Conservation (phyloP, 2,888 invertebrate species). For the Cistogaster globosa region DNA sequence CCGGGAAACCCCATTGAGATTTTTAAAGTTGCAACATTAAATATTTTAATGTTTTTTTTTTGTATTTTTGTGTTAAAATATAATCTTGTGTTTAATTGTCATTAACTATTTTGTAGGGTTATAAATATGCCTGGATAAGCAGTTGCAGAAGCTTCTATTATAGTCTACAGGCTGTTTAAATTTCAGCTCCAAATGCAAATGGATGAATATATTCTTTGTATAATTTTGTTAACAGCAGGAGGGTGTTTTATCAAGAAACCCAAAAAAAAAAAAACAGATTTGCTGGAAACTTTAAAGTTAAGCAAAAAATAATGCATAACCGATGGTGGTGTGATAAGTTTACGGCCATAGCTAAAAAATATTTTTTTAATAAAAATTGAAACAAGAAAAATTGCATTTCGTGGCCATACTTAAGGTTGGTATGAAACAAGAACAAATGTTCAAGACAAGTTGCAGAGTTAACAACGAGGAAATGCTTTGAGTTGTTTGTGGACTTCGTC, state of each 20-base stretch:
- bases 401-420: no score
- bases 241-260: slow-evolving; percentile 29
- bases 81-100: slow-evolving; percentile 68
- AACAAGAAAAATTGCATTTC: no score
- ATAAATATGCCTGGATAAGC: slow-evolving; percentile 50
- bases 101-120: slow-evolving; percentile 60
- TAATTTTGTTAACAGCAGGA: slow-evolving; percentile 58
- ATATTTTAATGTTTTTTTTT: slow-evolving; percentile 27
- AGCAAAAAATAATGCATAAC: neutral
- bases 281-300: slow-evolving; percentile 22
- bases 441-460: no score
- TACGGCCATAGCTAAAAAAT: neutral
- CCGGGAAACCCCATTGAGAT: slow-evolving; percentile 38
- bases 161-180: slow-evolving; percentile 10
- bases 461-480: no score
- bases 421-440: no score
- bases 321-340: slow-evolving; percentile 15
- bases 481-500: no score
- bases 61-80: slow-evolving; percentile 61
- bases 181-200: slow-evolving; percentile 32
- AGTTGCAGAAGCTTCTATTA: slow-evolving; percentile 49
- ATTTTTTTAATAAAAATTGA: no score
- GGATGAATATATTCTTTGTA: slow-evolving; percentile 28
- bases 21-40: slow-evolving; percentile 48
- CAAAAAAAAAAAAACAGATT: neutral